Evolutionary conservation across 2,888 invertebrate species (phyloP).

Genomic region (Acleris cristana): DNA sequence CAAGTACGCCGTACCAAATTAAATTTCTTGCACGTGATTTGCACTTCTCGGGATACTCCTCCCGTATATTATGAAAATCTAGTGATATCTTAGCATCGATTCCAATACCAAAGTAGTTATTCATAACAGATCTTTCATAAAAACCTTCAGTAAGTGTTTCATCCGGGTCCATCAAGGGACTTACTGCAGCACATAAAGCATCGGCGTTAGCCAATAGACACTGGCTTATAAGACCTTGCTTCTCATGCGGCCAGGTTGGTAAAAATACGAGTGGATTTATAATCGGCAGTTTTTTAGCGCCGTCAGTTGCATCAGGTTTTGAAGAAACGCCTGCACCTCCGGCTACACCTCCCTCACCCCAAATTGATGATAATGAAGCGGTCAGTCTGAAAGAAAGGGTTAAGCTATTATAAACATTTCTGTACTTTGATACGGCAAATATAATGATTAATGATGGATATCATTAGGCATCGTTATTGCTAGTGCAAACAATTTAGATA

Average conservation of each 20-base stretch:
- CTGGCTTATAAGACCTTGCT: conserved; percentile 95
- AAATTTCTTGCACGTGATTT: conserved; percentile 96
- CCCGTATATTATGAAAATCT: conserved; percentile 98
- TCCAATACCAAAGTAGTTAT: conserved; percentile 99
- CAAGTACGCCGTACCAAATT: conserved; percentile 96
- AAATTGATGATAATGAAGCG: conserved; percentile 80
- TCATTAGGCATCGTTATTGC: too few species aligned
- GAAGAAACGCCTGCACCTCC: conserved; percentile 54
- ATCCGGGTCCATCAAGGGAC: conserved; percentile 96
- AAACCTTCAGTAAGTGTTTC: conserved; percentile 94
- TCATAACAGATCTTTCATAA: conserved; percentile 98
- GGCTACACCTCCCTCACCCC: conserved; percentile 71
- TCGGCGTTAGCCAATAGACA: conserved; percentile 98
- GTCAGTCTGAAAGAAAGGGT: conserved; percentile 62
- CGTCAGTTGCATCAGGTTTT: conserved; percentile 81
- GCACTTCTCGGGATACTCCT: conserved; percentile 98
- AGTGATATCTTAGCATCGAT: conserved; percentile 98
- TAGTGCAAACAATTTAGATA: too few species aligned
- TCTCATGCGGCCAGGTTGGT: conserved; percentile 94
- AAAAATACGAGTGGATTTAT: conserved; percentile 94
- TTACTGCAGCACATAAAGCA: conserved; percentile 97
- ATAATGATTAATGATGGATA: too few species aligned
- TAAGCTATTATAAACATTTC: too few species aligned
- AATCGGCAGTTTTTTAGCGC: conserved; percentile 90
- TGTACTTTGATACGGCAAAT: too few species aligned